Base-by-base conservation (phyloP, 2,113 vertebrate genomes). In the Recurvirostra avosetta region DNA sequence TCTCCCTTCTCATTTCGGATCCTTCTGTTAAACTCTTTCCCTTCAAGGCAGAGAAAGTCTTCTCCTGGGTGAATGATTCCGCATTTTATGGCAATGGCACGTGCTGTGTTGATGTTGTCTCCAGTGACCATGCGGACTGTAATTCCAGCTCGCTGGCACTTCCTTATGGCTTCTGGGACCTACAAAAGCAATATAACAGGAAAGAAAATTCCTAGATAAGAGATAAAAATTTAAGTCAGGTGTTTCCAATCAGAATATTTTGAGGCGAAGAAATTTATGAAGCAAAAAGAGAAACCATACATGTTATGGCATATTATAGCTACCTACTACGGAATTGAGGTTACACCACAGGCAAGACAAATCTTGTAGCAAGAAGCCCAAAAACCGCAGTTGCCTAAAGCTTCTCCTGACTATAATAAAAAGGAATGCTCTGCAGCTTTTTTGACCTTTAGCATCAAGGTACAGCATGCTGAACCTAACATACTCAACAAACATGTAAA, bases 101-200 rank as follows among this genome's bases (percentile, higher is more conserved):
- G 98, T 52, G 99, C 99, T 4, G 99, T 99, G 98, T 99, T 99
- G 95, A 99, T 99, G 96, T 99, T 99, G 98, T 99, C 99, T 27
- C 99, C 99, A 0, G 99, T 99, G 86, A 99, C 99, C 99, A 99
- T 99, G 67, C 99, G 99, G 74, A 99, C 99, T 0, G 99, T 99
- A 96, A 99, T 99, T 90, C 99, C 99, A 8, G 99, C 99, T 30
- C 98, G 98, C 98, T 99, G 99, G 98, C 99, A 99, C 97, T 99
- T 99, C 94, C 95, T 97, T 95, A 99, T 99, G 97, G 99, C 99
- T 89, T 99, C 99, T 8, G 99, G 99, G 63, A 99, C 99, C 99
- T 99, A 94, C 49, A 59, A 22, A 25, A 32, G 12, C 34, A 81
- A 72, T 23, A 4, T 13, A 78, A 86, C 23, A 38, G 43, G 62